Conservation (phyloP, 2,113 vertebrate genomes). For the Megaceryle maxima region DNA sequence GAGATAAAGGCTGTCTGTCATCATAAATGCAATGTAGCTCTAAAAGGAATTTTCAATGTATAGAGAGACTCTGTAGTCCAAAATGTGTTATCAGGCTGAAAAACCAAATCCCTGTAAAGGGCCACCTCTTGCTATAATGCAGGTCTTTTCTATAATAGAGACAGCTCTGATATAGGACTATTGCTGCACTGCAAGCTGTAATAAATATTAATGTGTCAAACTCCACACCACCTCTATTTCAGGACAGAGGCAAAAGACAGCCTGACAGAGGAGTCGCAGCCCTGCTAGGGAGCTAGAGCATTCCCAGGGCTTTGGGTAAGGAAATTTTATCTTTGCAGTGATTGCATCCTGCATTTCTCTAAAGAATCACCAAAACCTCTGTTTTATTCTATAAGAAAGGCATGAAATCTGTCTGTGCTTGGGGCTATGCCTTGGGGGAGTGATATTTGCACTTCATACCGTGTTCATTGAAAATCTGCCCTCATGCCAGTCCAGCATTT, state of each 20-base stretch:
- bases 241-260: constrained; percentile 22
- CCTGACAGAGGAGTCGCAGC: neutral
- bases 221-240: neutral
- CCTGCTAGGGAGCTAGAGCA: neutral
- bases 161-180: constrained; percentile 18
- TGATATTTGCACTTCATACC: neutral
- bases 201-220: constrained; percentile 59
- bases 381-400: neutral
- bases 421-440: neutral
- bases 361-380: neutral
- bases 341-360: neutral
- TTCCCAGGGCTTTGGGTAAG: neutral
- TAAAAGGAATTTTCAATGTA: neutral
- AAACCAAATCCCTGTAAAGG: neutral
- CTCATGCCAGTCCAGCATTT: neutral
- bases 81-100: constrained; percentile 6
- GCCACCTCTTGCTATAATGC: constrained; percentile 43
- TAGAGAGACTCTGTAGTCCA: neutral
- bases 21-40: neutral
- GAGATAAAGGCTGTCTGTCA: constrained; percentile 36
- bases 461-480: neutral
- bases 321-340: neutral
- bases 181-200: constrained; percentile 49
- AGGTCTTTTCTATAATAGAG: constrained; percentile 28
- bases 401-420: neutral